phyloP scores from a whole-genome alignment of 1,140 invertebrate species.

The Ceratina calcarata region DNA sequence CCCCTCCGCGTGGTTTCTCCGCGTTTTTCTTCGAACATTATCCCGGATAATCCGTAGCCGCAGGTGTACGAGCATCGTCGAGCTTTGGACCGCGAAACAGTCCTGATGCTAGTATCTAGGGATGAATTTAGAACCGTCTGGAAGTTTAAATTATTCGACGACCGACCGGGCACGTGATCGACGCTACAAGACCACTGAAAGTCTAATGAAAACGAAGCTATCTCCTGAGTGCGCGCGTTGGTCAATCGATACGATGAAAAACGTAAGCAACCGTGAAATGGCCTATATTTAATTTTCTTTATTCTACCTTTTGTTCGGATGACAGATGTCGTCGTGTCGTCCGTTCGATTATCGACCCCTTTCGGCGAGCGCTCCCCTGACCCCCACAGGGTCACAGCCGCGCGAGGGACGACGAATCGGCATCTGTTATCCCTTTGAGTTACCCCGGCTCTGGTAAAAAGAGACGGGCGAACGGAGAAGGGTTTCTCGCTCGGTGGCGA shows the following conservation, averaged over 20 bases:
- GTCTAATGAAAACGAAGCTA: neutral
- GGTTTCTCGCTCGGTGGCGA: conserved; percentile 20
- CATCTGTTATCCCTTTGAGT: conserved; percentile 51
- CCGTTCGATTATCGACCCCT: conserved; percentile 62
- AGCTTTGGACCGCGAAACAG: neutral
- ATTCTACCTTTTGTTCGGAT: no score
- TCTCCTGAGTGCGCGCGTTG: neutral
- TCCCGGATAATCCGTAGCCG: neutral
- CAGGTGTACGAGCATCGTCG: neutral
- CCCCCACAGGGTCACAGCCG: conserved; percentile 38
- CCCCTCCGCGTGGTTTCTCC: neutral
- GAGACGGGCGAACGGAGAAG: conserved; percentile 30
- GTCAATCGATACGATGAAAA: neutral
- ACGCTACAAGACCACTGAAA: neutral
- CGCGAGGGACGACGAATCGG: conserved; percentile 38
- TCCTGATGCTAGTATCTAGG: neutral
- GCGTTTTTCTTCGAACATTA: neutral
- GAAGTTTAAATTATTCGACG: conserved; percentile 30
- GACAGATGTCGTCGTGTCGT: neutral
- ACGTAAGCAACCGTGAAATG: neutral
- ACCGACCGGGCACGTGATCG: no score
- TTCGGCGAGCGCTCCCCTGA: conserved; percentile 55
- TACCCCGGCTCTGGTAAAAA: conserved; percentile 30
- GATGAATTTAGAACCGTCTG: conserved; percentile 23
- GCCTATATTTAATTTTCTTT: no score